Evolutionary conservation across 1,140 invertebrate genomes (phyloP), one percentile per base, ranked within the genome.

Genomic region (Aphis craccivora): DNA sequence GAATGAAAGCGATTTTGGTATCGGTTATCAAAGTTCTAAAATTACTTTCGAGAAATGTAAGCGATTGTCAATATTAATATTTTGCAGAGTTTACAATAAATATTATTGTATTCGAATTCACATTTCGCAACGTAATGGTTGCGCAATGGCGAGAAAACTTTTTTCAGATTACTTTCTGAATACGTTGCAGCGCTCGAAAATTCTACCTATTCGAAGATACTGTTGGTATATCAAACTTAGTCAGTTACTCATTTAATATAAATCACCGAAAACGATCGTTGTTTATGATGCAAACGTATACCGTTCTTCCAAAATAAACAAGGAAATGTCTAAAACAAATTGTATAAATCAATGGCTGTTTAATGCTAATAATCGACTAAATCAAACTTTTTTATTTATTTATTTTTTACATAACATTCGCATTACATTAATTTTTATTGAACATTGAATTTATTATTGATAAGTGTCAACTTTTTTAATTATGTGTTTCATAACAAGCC

Each of bases 51-150:
- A 86, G 37, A 40, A 86, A 45, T 86, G 84, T 30, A 86, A 86
- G 25, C 43, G 40, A 86, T 86, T 45, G 84, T 45, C 84, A 48
- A 86, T 86, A 86, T 45, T 86, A 86, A 25, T 86, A 86, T 86
- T 67, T 86, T 86, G 40, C 43, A 30, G 84, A 86, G 84, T 86
- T 48, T 3, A 86, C 84, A 30, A 48, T 86, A 43, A 45, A 45
- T 86, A 86, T 45, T 86, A 67, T n/a, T 67, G 60, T n/a, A 48
- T 86, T 43, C 43, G 25, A 86, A 30, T 86, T 86, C 14, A 86
- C 40, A 45, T 86, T 86, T 86, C 14, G 43, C 25, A 86, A 25
- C 11, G 40, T 45, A 86, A 48, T 48, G 40, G 23, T 25, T 43
- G 20, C 8, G 2, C 22, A 25, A 43, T 45, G 3, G 40, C 4